Percentiles rank a stretch among this genome's conserved stretches.
Conservation (phyloP, 1,140 invertebrate genomes). For the Philopotamus ludificatus region DNA sequence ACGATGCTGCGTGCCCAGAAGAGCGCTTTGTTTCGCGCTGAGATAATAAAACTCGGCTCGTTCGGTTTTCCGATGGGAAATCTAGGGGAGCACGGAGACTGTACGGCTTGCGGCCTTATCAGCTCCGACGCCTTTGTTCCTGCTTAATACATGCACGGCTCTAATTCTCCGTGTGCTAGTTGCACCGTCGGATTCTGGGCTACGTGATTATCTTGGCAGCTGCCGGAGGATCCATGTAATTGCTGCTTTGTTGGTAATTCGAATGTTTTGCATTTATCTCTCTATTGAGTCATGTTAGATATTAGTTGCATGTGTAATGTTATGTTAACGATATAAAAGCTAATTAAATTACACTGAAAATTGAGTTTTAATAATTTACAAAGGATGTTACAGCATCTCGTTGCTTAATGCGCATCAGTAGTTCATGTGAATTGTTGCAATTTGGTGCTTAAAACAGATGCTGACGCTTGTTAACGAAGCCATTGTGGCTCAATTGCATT, state of each 20-base stretch:
- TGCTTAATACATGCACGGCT: not conserved
- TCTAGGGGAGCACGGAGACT: conserved; percentile 14
- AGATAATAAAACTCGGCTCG: conserved; percentile 26
- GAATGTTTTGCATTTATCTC: not conserved
- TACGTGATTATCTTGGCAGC: not conserved
- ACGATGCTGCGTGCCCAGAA: conserved; percentile 7
- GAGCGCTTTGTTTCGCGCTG: conserved; percentile 15
- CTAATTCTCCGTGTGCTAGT: not conserved
- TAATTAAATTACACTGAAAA: too few relatives aligned
- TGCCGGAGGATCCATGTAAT: not conserved
- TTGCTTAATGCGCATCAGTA: too few relatives aligned
- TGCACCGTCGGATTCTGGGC: not conserved
- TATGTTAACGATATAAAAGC: too few relatives aligned
- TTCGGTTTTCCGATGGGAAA: conserved; percentile 27
- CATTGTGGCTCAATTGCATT: too few relatives aligned
- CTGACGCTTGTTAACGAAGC: too few relatives aligned
- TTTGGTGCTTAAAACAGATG: too few relatives aligned
- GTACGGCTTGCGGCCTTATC: not conserved
- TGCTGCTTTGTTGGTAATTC: not conserved
- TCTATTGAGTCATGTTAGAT: too few relatives aligned
- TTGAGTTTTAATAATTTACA: too few relatives aligned
- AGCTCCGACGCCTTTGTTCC: not conserved
- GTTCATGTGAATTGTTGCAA: too few relatives aligned
- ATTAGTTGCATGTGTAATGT: too few relatives aligned
- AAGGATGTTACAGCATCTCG: too few relatives aligned